Conservation (phyloP, 1,140 invertebrate genomes). For the Ceratitis capitata region DNA sequence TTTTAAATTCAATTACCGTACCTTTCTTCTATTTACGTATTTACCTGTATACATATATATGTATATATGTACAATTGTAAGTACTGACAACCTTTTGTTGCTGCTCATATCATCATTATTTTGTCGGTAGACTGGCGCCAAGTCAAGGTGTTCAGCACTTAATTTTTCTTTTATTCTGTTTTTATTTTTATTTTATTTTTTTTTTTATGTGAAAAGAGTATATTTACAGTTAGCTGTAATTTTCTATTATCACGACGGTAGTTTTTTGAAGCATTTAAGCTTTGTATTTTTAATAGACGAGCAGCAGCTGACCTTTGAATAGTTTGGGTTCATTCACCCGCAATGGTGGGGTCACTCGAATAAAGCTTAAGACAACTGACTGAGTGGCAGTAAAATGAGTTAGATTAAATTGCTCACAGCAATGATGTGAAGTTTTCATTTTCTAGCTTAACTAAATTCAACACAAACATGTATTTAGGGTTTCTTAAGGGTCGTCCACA, state of each 20-base stretch:
- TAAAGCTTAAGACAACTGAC: background rate
- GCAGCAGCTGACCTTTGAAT: background rate
- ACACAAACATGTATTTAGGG: too few relatives aligned
- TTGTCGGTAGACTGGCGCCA: background rate
- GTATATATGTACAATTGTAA: background rate
- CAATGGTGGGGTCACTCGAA: background rate
- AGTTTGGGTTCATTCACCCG: background rate
- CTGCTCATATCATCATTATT: background rate
- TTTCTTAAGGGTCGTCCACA: too few relatives aligned
- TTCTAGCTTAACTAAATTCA: too few relatives aligned
- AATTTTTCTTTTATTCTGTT: background rate
- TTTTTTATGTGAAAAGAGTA: background rate
- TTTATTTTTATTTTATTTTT: background rate
- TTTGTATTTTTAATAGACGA: background rate
- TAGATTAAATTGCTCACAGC: too few relatives aligned
- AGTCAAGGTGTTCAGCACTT: background rate
- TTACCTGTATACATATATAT: background rate
- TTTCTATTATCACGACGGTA: background rate
- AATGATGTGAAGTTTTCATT: too few relatives aligned
- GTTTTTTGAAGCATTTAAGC: background rate
- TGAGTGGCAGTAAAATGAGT: too few relatives aligned
- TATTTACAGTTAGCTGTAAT: constrained; percentile 10
- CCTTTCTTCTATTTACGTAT: background rate
- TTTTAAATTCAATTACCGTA: constrained; percentile 30
- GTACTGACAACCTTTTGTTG: background rate